phyloP scores from a whole-genome alignment of 2,113 vertebrate genomes.

The Morphnarchus princeps region DNA sequence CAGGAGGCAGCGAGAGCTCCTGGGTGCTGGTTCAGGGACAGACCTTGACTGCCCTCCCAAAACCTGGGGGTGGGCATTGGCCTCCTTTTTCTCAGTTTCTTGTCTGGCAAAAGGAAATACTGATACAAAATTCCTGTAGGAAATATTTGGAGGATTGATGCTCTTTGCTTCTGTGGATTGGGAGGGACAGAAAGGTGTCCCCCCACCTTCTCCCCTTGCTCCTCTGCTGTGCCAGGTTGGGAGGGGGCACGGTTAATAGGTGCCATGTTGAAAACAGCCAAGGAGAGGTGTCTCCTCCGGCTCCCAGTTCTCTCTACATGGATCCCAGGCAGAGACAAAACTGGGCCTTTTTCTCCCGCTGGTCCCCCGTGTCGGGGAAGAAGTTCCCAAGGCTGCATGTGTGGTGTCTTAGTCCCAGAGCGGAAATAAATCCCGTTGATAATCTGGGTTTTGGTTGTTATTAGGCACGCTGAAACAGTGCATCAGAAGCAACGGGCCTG shows the following conservation, averaged over 20 bases:
- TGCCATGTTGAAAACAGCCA: neutral
- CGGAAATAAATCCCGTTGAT: neutral
- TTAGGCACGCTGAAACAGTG: neutral
- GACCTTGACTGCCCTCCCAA: neutral
- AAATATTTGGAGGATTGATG: neutral
- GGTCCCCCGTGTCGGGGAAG: rapidly evolving
- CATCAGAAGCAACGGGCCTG: neutral
- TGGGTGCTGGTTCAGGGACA: neutral
- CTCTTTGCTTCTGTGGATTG: neutral
- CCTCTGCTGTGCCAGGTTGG: neutral
- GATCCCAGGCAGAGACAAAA: neutral
- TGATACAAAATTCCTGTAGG: neutral
- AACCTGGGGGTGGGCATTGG: neutral
- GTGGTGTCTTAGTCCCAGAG: neutral
- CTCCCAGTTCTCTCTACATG: neutral
- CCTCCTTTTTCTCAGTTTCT: neutral
- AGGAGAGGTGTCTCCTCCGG: neutral
- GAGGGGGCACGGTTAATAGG: neutral
- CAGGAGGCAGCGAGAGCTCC: neutral
- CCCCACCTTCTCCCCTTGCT: neutral
- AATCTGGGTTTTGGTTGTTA: neutral
- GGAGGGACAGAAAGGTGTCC: neutral
- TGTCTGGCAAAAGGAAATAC: neutral
- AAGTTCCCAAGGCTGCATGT: neutral
- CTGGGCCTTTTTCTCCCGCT: rapidly evolving